Conservation (phyloP, 2,888 invertebrate genomes). For the Nymphalis urticae region DNA sequence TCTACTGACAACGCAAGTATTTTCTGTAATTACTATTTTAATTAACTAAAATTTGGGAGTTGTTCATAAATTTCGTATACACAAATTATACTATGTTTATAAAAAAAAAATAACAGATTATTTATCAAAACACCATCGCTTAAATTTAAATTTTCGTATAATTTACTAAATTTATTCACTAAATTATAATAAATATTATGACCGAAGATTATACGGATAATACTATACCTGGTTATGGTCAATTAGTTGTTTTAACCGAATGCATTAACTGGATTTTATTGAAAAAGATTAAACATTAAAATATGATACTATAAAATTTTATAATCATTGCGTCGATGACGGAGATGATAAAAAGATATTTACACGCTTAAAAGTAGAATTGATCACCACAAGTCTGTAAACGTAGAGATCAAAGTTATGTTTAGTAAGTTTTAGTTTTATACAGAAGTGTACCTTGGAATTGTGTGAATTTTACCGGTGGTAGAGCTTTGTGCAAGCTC, state of each 20-base stretch:
- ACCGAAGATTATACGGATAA: constrained; percentile 1
- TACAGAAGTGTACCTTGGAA: too few species aligned
- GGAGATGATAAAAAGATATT: not conserved
- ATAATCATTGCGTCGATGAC: not conserved
- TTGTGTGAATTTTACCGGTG: too few species aligned
- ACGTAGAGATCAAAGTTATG: too few species aligned
- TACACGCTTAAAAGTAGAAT: too few species aligned
- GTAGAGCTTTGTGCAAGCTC: too few species aligned
- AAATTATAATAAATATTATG: constrained; percentile 11
- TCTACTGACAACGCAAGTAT: too few species aligned
- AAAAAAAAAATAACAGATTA: constrained; percentile 1
- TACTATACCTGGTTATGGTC: constrained; percentile 1
- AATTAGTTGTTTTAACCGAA: constrained; percentile 1
- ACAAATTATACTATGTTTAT: not conserved
- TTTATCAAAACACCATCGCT: constrained; percentile 8
- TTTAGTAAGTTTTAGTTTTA: too few species aligned
- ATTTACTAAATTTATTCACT: constrained; percentile 6
- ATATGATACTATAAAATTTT: constrained; percentile 3
- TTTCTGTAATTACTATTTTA: too few species aligned
- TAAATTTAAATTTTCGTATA: constrained; percentile 1
- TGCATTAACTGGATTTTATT: not conserved
- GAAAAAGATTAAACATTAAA: not conserved
- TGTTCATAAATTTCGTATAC: not conserved
- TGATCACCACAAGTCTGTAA: too few species aligned
- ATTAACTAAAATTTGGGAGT: too few species aligned